Evolutionary conservation across 2,113 vertebrate species (phyloP).

Genomic region (Bambusicola thoracicus): DNA sequence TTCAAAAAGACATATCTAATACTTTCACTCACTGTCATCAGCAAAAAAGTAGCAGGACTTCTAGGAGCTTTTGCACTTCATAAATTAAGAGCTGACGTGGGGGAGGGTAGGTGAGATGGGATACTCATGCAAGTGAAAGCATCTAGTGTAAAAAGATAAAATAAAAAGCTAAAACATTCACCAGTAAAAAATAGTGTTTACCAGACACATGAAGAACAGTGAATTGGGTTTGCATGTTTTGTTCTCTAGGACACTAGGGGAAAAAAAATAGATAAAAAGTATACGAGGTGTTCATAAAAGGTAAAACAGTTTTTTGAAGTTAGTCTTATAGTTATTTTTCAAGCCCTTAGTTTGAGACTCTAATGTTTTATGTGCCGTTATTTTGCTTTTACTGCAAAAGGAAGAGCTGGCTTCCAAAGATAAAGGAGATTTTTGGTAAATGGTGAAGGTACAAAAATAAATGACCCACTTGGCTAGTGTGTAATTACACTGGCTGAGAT

Average conservation of each 20-base stretch:
- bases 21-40: neutral
- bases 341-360: conserved; percentile 68
- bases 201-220: conserved; percentile 38
- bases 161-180: conserved; percentile 38
- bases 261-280: conserved; percentile 51
- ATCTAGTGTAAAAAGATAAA: conserved; percentile 20
- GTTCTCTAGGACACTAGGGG: conserved; percentile 13
- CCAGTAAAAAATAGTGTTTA: conserved; percentile 66
- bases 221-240: conserved; percentile 36
- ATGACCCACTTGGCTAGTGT: conserved; percentile 93
- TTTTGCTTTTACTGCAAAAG: conserved; percentile 90
- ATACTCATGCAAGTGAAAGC: neutral
- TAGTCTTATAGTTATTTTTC: conserved; percentile 77
- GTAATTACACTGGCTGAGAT: conserved; percentile 98
- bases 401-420: conserved; percentile 93
- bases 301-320: conserved; percentile 72
- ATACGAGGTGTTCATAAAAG: conserved; percentile 58
- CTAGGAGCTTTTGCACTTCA: conserved; percentile 20
- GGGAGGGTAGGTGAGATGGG: neutral
- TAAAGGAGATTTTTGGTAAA: conserved; percentile 97
- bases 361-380: conserved; percentile 89
- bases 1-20: neutral
- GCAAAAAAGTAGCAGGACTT: neutral
- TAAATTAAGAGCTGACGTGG: neutral
- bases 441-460: conserved; percentile 98